phyloP scores from a whole-genome alignment of 1,140 invertebrate genomes.

The Pseudomyrmex dendroicus region DNA sequence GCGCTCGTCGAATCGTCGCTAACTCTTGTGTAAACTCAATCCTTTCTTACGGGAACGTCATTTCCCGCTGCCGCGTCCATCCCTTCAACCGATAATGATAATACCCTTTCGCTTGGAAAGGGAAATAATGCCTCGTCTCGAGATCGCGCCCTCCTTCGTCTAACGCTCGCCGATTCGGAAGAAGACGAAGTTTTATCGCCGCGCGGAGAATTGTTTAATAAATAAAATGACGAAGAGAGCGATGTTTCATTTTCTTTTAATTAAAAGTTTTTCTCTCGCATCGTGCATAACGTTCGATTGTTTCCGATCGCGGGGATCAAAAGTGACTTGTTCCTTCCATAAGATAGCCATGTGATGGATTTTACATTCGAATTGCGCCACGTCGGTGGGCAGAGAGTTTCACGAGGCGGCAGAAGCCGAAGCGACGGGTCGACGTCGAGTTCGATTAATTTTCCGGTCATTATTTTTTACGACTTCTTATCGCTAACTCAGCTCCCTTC shows the following conservation, averaged over 20 bases:
- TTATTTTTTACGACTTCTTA: conserved; percentile 84
- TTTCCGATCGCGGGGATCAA: conserved; percentile 12
- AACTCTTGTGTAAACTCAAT: conserved; percentile 82
- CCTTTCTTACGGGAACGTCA: conserved; percentile 76
- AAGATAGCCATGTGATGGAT: neutral
- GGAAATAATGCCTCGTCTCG: conserved; percentile 63
- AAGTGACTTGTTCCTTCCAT: conserved; percentile 4
- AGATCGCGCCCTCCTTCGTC: conserved; percentile 46
- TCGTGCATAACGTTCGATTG: neutral
- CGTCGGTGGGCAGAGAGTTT: conserved; percentile 61
- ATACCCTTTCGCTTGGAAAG: conserved; percentile 64
- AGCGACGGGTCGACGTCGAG: conserved; percentile 78
- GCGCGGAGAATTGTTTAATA: conserved; percentile 20
- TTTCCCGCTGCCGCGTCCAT: conserved; percentile 64
- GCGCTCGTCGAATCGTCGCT: conserved; percentile 77
- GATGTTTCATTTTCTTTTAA: neutral
- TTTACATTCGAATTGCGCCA: conserved; percentile 39
- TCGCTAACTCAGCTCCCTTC: conserved; percentile 69
- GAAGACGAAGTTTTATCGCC: conserved; percentile 33
- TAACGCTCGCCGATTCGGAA: conserved; percentile 24
- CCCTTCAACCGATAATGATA: conserved; percentile 77
- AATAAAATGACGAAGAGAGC: conserved; percentile 5
- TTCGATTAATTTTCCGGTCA: conserved; percentile 84
- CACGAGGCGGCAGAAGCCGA: conserved; percentile 76
- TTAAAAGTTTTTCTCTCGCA: too few species aligned